Conservation (phyloP, 2,113 vertebrate genomes). For the Notiomystis cincta region DNA sequence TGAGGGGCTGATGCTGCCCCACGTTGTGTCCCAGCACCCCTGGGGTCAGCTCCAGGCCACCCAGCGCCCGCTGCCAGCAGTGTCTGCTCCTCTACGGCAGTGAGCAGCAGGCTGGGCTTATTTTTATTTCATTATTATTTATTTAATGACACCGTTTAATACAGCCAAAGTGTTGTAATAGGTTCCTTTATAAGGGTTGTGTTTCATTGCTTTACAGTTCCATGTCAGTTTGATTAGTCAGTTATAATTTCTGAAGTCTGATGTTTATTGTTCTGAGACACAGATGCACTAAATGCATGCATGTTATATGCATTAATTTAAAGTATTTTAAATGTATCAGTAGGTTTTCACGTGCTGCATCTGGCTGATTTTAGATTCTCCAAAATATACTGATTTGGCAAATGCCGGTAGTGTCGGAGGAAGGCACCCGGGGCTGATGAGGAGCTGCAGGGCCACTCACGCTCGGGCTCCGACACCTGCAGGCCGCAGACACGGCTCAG, state of each 20-base stretch:
- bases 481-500: no score
- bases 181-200: background rate
- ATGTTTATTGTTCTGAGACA: background rate
- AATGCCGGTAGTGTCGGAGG: background rate
- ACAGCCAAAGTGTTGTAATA: background rate
- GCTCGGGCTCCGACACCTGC: no score
- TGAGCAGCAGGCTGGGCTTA: rapidly evolving
- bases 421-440: background rate
- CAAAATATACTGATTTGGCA: background rate
- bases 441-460: background rate
- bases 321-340: background rate
- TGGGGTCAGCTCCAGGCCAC: rapidly evolving
- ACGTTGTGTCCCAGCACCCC: rapidly evolving
- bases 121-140: no score
- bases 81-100: rapidly evolving
- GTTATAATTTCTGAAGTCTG: background rate
- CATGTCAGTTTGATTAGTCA: background rate
- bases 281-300: background rate
- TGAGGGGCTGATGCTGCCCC: rapidly evolving
- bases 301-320: background rate
- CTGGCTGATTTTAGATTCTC: background rate
- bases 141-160: background rate
- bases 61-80: rapidly evolving
- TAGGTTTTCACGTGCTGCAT: background rate
- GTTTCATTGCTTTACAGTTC: background rate